phyloP scores from a whole-genome alignment of 92 coral and sea anemone genomes.

The Blastomussa wellsi region DNA sequence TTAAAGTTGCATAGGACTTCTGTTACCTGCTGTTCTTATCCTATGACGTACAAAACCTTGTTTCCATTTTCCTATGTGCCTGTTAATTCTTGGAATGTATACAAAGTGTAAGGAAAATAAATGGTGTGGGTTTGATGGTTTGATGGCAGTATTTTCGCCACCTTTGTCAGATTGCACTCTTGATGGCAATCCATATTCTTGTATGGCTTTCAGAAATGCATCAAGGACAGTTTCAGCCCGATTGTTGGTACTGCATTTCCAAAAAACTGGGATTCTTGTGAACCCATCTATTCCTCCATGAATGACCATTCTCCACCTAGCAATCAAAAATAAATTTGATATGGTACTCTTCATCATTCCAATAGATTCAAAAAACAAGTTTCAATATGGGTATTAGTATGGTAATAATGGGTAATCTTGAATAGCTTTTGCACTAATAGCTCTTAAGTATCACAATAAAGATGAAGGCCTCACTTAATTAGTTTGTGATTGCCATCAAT shows the following conservation, averaged over 20 bases:
- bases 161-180: slow-evolving; percentile 49
- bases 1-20: slow-evolving; percentile 63
- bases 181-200: slow-evolving; percentile 59
- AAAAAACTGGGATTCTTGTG: slow-evolving; percentile 52
- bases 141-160: slow-evolving; percentile 44
- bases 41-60: slow-evolving; percentile 57
- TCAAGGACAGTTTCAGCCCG: slow-evolving; percentile 41
- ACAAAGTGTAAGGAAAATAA: slow-evolving; percentile 48
- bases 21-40: slow-evolving; percentile 56
- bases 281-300: slow-evolving; percentile 62
- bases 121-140: slow-evolving; percentile 47
- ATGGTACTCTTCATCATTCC: slow-evolving; percentile 20
- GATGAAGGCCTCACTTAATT: slow-evolving; percentile 52
- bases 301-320: slow-evolving; percentile 62
- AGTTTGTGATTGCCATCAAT: slow-evolving; percentile 70
- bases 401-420: slow-evolving; percentile 25
- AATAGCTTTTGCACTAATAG: slow-evolving; percentile 14
- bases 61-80: slow-evolving; percentile 52
- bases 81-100: slow-evolving; percentile 50
- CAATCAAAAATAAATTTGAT: slow-evolving; percentile 11
- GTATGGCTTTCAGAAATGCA: slow-evolving; percentile 30
- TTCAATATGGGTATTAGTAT: neutral
- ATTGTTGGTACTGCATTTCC: slow-evolving; percentile 45
- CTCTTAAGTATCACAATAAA: neutral
- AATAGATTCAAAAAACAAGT: slow-evolving; percentile 18